Conservation (phyloP, 2,888 invertebrate species). For the Drosophila maculinotata region DNA sequence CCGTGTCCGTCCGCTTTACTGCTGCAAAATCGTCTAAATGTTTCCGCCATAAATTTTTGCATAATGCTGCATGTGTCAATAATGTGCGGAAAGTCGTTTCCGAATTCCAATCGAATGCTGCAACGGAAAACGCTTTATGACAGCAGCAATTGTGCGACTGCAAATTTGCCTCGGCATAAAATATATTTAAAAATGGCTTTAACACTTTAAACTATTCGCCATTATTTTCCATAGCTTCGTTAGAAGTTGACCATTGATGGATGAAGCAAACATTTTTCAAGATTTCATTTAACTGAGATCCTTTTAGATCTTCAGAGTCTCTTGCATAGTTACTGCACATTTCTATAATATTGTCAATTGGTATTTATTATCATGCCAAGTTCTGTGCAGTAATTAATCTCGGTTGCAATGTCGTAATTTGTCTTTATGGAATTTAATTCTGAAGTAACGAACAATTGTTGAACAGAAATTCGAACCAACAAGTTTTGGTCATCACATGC, state of each 20-base stretch:
- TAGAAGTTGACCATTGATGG: too few species aligned
- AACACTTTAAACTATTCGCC: neutral
- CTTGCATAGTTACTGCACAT: too few species aligned
- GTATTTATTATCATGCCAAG: too few species aligned
- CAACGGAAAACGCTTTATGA: slow-evolving; percentile 46
- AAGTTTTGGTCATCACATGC: slow-evolving; percentile 20
- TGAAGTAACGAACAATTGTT: too few species aligned
- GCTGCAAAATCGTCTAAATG: slow-evolving; percentile 60
- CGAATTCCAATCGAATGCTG: slow-evolving; percentile 35
- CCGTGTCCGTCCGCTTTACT: slow-evolving; percentile 42
- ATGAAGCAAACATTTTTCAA: neutral
- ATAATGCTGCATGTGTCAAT: slow-evolving; percentile 65
- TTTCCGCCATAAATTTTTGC: slow-evolving; percentile 56
- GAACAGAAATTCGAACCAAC: neutral
- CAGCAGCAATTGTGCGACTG: slow-evolving; percentile 15
- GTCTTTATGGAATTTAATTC: too few species aligned
- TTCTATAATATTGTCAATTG: too few species aligned
- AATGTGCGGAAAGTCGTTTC: slow-evolving; percentile 56
- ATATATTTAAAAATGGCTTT: neutral
- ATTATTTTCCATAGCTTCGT: too few species aligned
- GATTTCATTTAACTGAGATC: too few species aligned
- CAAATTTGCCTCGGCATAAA: slow-evolving; percentile 31
- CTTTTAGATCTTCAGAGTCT: neutral
- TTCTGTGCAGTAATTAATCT: too few species aligned
- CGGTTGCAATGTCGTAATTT: too few species aligned